These are phyloP conservation scores for Copsychus sechellarum DNA, from an alignment of 2,113 vertebrate species.

Conservation along the genomic window DNA sequence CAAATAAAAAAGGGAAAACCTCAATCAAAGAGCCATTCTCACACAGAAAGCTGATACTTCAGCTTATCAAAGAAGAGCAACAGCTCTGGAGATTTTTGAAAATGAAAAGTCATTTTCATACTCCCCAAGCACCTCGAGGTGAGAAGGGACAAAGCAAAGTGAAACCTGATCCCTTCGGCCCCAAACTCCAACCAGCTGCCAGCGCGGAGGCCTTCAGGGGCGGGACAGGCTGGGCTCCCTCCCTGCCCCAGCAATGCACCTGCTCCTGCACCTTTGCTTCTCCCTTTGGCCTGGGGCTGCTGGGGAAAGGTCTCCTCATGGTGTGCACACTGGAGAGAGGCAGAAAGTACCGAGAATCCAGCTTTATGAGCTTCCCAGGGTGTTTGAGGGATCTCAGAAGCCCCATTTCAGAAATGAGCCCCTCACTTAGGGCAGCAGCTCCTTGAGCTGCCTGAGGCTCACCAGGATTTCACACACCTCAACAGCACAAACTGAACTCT, in stretches of 20 bases:
- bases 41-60: background rate
- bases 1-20: background rate
- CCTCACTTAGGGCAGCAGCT: background rate
- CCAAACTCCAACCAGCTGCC: background rate
- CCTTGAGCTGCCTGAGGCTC: background rate
- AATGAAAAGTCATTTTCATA: background rate
- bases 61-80: background rate
- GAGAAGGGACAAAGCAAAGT: background rate
- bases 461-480: background rate
- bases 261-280: background rate
- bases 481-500: background rate
- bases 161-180: background rate
- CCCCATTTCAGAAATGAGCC: background rate
- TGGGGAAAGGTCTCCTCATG: background rate
- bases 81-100: background rate
- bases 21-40: background rate
- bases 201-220: background rate
- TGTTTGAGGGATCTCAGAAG: background rate
- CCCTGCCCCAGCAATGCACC: background rate
- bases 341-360: background rate
- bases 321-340: rapidly evolving
- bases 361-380: background rate
- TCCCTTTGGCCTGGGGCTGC: background rate
- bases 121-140: background rate
- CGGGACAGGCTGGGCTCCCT: background rate